These are phyloP conservation scores for Akabosia matsudoensis DNA, from an alignment of 1,140 invertebrate species.

Conservation along the genomic window DNA sequence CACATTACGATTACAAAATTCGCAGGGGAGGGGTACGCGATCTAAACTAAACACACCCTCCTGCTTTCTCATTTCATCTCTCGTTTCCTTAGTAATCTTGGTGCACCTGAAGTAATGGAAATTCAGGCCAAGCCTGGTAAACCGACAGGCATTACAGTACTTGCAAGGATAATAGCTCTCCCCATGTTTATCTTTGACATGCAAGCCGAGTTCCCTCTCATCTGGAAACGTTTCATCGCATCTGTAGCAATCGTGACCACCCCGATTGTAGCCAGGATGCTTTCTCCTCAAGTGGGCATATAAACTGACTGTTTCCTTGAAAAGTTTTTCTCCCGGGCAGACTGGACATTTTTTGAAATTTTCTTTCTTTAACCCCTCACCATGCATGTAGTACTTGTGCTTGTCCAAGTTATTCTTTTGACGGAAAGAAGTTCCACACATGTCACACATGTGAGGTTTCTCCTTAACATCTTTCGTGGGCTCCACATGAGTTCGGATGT, in stretches of 20 bases:
- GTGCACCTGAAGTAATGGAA: background rate
- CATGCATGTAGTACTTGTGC: constrained; percentile 11
- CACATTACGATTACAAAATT: background rate
- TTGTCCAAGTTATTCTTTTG: background rate
- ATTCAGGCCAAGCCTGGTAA: background rate
- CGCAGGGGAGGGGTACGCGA: background rate
- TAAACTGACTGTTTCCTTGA: background rate
- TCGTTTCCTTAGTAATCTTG: background rate
- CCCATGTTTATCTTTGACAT: background rate
- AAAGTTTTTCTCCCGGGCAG: background rate
- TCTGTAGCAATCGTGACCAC: background rate
- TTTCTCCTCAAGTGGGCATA: background rate
- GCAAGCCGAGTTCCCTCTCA: background rate
- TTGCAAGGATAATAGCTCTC: background rate
- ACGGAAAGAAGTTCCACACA: background rate
- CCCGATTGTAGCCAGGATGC: background rate
- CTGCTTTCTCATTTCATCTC: background rate
- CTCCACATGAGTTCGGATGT: background rate
- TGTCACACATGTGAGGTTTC: background rate
- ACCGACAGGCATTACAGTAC: background rate
- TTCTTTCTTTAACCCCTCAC: background rate
- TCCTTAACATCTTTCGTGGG: background rate
- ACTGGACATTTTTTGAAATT: constrained; percentile 6
- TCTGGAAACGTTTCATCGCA: background rate
- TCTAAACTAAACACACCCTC: background rate